Evolutionary conservation across 1,140 invertebrate species (phyloP).

Genomic region (Drosophila ercepeae): DNA sequence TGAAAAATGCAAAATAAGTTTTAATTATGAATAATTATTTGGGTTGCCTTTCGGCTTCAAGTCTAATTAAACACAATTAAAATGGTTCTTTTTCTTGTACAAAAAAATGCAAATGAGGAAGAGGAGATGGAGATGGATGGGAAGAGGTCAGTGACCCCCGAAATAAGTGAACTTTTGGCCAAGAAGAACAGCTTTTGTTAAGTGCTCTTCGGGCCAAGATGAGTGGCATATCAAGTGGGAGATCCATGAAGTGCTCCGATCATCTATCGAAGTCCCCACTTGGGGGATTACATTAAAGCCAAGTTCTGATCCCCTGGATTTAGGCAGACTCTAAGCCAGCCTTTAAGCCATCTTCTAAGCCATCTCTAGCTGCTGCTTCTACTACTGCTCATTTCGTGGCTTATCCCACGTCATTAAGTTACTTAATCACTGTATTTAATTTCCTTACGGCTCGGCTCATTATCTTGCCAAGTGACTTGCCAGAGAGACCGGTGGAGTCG

Average conservation of each 20-base stretch:
- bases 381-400: constrained; percentile 15
- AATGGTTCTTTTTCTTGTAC: constrained; percentile 37
- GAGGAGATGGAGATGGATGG: constrained; percentile 29
- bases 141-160: constrained; percentile 61
- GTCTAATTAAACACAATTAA: constrained; percentile 77
- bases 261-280: constrained; percentile 22
- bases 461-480: constrained; percentile 57
- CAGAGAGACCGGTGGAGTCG: constrained; percentile 1
- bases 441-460: constrained; percentile 69
- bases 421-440: constrained; percentile 82
- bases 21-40: constrained; percentile 75
- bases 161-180: constrained; percentile 40
- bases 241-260: constrained; percentile 15
- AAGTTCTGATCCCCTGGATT: background rate
- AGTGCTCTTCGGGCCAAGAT: constrained; percentile 12
- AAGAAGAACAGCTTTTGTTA: constrained; percentile 11
- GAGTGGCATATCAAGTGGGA: constrained; percentile 28
- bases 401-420: constrained; percentile 80
- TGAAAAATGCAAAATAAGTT: constrained; percentile 55
- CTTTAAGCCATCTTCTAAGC: background rate
- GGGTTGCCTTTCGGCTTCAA: constrained; percentile 22
- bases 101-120: constrained; percentile 74
- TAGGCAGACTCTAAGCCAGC: constrained; percentile 11
- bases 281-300: constrained; percentile 30
- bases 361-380: background rate